Base-by-base conservation (phyloP, 2,113 vertebrate genomes). In the Abramis brama region DNA sequence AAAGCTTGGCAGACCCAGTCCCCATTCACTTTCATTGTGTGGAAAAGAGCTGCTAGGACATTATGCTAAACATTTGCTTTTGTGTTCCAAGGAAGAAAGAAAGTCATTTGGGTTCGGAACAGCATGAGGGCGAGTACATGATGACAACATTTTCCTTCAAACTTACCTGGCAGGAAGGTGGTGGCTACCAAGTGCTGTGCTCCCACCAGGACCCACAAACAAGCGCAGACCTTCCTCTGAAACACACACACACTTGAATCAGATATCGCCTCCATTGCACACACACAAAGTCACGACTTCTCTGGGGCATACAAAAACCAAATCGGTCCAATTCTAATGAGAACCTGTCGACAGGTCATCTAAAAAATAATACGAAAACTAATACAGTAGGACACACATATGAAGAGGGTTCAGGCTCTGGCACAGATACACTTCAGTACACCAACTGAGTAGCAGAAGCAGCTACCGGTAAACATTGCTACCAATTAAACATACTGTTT, bases 121-220 rank as follows among this genome's bases (percentile, higher is more conserved):
- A 3, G n/a, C 11, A n/a, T 25, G 23, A 25, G 13, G 13, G 23
- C 4, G 11, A 45, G 23, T 74, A 47, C n/a, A 74, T 25, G 12
- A 80, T 64, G 11, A 64, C 33, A 59, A 55, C 5, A 47, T 74
- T 47, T 74, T 74, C 6, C 11, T 47, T 25, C 39, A 43, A 12
- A 66, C 93, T 86, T 93, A 98, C 98, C 98, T 97, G 88, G 96
- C 96, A 83, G 94, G 95, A 73, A 95, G 93, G 87, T 98, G 97
- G 90, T 97, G 97, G 91, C 96, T 97, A 89, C 97, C 97, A 9
- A 99, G 96, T 50, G 97, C 96, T n/a, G 98, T 97, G 74, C 97
- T 98, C 86, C 98, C 98, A 43, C 98, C 98, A 57, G 97, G 98
- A 27, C 98, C 98, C 17, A 99, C 98, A 93, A 99, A 99, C 84